These are phyloP conservation scores for Crioceris asparagi DNA, from an alignment of 2,888 invertebrate genomes.

Conservation along the genomic window DNA sequence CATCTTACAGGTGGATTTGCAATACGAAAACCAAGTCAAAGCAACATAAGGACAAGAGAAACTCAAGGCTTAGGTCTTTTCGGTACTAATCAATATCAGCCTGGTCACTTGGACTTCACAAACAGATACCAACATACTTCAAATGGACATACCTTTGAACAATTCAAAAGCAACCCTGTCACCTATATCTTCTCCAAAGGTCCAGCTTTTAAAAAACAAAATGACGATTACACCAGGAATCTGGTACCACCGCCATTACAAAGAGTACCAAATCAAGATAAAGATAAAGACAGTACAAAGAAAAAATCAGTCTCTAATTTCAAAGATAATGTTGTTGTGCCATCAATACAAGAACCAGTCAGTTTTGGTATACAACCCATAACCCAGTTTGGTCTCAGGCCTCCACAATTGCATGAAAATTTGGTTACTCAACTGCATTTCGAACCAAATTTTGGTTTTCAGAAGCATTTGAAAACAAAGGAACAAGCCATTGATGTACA, in stretches of 20 bases:
- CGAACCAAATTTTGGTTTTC: slow-evolving; percentile 25
- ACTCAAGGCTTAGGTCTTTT: slow-evolving; percentile 22
- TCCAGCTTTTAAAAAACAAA: slow-evolving; percentile 24
- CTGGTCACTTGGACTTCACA: slow-evolving; percentile 32
- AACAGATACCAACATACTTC: slow-evolving; percentile 34
- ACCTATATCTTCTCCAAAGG: slow-evolving; percentile 22
- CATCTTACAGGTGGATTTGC: background rate
- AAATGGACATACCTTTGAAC: slow-evolving; percentile 38
- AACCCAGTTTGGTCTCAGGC: slow-evolving; percentile 16
- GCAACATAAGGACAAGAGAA: slow-evolving; percentile 24
- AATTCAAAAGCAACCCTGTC: slow-evolving; percentile 22
- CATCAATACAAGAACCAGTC: background rate
- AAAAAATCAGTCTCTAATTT: slow-evolving; percentile 13
- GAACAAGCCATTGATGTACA: slow-evolving; percentile 29
- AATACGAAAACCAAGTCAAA: slow-evolving; percentile 1
- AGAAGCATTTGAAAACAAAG: slow-evolving; percentile 11
- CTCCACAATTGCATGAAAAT: slow-evolving; percentile 26
- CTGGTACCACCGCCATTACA: slow-evolving; percentile 39
- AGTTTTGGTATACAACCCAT: background rate
- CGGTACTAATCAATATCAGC: slow-evolving; percentile 39
- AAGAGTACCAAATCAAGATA: slow-evolving; percentile 10
- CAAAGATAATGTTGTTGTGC: slow-evolving; percentile 17
- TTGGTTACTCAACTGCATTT: slow-evolving; percentile 32
- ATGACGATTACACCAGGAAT: slow-evolving; percentile 38
- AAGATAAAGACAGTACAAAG: slow-evolving; percentile 11